Evolutionary conservation across 2,888 invertebrate genomes (phyloP), one percentile per base, ranked within the genome.

Genomic region (Oxycera nigricornis): DNA sequence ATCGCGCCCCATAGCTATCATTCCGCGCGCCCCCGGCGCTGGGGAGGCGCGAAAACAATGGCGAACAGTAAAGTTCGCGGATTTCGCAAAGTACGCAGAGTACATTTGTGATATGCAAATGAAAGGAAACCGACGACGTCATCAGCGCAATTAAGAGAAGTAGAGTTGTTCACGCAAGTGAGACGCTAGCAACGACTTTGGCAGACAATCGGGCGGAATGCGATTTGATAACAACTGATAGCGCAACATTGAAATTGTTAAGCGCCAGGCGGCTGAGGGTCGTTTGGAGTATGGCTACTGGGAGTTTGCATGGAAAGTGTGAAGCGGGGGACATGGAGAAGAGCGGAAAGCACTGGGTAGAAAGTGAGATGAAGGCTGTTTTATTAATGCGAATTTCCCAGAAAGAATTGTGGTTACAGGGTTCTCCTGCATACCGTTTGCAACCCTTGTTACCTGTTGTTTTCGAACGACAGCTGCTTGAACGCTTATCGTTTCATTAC

Each of bases 1-100:
- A 70, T 35, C 39, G 52, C 55, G 70, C 70, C 70, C 70, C 52
- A 52, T 70, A 22, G 31, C 35, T 68, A 65, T 65, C 65, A 41
- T 9, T 24, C 26, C 65, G 41, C 24, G 28, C 22, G 39, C 14
- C 35, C 14, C 14, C 14, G 24, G 46, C 14, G 11, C n/a, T n/a
- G 14, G 4, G 46, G 46, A 11, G 3, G 46, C 14, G 46, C 14
- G 46, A 46, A 46, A 61, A 61, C 61, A 61, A 61, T 61, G 61
- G 31, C 2, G 17, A 61, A 61, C 35, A 31, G 31, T 61, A 31
- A 61, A 61, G 41, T 65, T n/a, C n/a, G n/a, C n/a, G n/a, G n/a
- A n/a, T n/a, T n/a, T n/a, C n/a, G n/a, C n/a, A n/a, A n/a, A n/a
- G n/a, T n/a, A n/a, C n/a, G n/a, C n/a, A 39, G 41, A 62, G 22